These are phyloP conservation scores for Sinhomidia bicolor DNA, from an alignment of 2,888 invertebrate genomes.

Conservation along the genomic window DNA sequence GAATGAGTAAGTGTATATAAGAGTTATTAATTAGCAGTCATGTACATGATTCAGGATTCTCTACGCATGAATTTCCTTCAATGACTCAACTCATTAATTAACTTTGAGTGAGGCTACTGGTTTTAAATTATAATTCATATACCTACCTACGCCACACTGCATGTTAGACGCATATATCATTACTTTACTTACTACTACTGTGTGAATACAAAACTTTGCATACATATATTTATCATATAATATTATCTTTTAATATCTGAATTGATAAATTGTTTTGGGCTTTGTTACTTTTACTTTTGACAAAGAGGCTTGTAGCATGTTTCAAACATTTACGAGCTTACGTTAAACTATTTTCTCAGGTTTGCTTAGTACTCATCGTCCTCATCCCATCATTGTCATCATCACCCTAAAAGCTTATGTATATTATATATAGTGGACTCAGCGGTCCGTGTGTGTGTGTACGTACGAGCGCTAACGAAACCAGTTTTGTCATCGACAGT, in stretches of 20 bases:
- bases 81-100: slow-evolving; percentile 58
- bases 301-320: neutral
- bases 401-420: neutral
- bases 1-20: slow-evolving; percentile 36
- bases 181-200: neutral
- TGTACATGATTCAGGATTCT: slow-evolving; percentile 40
- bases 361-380: slow-evolving; percentile 15
- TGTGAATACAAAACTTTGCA: neutral
- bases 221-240: neutral
- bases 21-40: slow-evolving; percentile 59
- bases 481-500: slow-evolving; percentile 42
- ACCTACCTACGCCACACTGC: too few relatives aligned
- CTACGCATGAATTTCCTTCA: slow-evolving; percentile 49
- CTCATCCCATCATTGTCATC: slow-evolving; percentile 6
- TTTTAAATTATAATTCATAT: slow-evolving; percentile 39
- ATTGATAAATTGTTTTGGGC: slow-evolving; percentile 20
- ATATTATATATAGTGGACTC: too few relatives aligned
- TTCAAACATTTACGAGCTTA: neutral
- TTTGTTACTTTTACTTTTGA: slow-evolving; percentile 44
- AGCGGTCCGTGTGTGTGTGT: slow-evolving; percentile 7
- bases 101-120: slow-evolving; percentile 62
- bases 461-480: slow-evolving; percentile 50
- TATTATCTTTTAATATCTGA: slow-evolving; percentile 1
- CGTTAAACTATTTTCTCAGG: slow-evolving; percentile 4
- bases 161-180: too few relatives aligned